phyloP scores from a whole-genome alignment of 2,797 vertebrate genomes.

The Champsocephalus gunnari region DNA sequence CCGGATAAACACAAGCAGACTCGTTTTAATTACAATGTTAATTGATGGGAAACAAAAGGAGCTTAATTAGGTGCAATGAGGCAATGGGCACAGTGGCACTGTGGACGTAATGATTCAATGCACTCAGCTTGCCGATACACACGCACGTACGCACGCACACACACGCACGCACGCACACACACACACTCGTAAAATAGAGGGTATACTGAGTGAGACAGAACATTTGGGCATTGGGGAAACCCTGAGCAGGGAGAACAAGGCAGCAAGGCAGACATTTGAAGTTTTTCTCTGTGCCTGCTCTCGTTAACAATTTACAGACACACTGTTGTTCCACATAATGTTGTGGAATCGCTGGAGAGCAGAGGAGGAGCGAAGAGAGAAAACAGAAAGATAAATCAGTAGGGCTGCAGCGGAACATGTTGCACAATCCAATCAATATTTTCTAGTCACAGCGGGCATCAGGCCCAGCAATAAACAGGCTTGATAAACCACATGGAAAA shows the following conservation, averaged over 20 bases:
- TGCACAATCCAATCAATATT: conserved; percentile 83
- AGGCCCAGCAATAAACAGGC: conserved; percentile 73
- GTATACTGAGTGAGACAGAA: conserved; percentile 44
- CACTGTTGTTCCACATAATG: conserved; percentile 58
- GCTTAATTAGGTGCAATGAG: conserved; percentile 95
- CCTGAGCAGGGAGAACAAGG: conserved; percentile 48
- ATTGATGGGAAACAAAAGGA: conserved; percentile 96
- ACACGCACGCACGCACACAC: conserved; percentile 34
- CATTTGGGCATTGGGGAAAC: conserved; percentile 52
- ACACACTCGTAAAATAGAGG: conserved; percentile 40
- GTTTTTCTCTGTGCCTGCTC: conserved; percentile 58
- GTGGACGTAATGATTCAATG: conserved; percentile 90
- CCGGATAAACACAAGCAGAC: conserved; percentile 84
- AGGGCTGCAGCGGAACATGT: conserved; percentile 69
- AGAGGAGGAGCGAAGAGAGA: conserved; percentile 51
- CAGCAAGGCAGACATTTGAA: conserved; percentile 65
- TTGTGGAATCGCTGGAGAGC: conserved; percentile 50
- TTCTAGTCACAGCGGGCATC: conserved; percentile 70
- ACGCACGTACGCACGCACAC: conserved; percentile 27
- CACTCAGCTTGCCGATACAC: conserved; percentile 66
- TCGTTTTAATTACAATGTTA: conserved; percentile 95
- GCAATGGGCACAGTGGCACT: conserved; percentile 92
- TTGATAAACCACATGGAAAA: conserved; percentile 64
- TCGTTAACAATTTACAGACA: conserved; percentile 61
- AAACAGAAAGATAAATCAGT: conserved; percentile 63